Percentiles rank a stretch among this genome's conserved stretches.
Conservation (phyloP, 2,113 vertebrate species). For the Propithecus coquereli region DNA sequence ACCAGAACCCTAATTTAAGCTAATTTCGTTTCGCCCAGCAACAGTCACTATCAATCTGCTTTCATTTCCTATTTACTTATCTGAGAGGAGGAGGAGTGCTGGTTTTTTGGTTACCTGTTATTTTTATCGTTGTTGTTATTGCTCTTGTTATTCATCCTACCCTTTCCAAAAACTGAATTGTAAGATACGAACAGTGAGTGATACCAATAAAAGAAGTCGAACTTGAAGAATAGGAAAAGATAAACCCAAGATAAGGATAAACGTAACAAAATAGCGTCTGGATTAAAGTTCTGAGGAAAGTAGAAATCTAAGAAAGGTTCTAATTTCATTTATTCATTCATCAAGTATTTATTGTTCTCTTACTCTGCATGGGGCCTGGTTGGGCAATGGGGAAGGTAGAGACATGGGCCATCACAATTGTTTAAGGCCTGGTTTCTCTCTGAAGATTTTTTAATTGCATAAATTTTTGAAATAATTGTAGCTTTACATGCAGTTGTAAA, state of each 20-base stretch:
- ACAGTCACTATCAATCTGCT: background rate
- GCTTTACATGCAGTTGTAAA: background rate
- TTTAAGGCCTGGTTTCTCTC: constrained; percentile 15
- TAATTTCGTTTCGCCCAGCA: background rate
- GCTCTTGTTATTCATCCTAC: background rate
- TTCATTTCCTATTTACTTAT: background rate
- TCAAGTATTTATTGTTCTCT: background rate
- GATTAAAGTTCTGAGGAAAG: constrained; percentile 4
- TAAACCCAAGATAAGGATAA: background rate
- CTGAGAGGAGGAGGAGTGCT: background rate
- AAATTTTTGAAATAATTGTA: background rate
- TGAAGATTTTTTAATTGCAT: background rate
- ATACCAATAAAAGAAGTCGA: constrained; percentile 7
- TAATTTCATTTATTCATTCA: background rate
- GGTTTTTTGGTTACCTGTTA: background rate
- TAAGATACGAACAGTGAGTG: background rate
- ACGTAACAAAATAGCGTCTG: background rate
- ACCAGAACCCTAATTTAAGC: background rate
- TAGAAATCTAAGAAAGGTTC: background rate
- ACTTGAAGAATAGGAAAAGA: background rate
- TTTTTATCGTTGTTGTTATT: background rate
- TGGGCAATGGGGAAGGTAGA: background rate
- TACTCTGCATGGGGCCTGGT: background rate
- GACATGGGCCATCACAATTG: background rate
- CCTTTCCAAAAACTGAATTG: constrained; percentile 25